phyloP scores from a whole-genome alignment of 2,888 invertebrate species.

The Drosophila paramelanica region DNA sequence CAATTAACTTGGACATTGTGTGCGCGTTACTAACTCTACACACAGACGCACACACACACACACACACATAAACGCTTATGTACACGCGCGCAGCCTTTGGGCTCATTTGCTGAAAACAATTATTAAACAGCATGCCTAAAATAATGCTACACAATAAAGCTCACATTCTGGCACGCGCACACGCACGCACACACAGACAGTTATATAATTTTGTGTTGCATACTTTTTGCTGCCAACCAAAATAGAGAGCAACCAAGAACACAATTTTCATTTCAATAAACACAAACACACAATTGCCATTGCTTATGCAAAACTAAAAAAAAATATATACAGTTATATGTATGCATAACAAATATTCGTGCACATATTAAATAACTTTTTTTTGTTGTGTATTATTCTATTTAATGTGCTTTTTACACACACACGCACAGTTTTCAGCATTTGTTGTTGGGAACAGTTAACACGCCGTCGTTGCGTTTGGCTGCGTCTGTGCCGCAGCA shows the following conservation, averaged over 20 bases:
- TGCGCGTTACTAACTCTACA: conserved; percentile 35
- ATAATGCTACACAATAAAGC: conserved; percentile 56
- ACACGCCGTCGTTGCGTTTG: conserved; percentile 26
- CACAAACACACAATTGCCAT: conserved; percentile 14
- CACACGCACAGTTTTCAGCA: conserved; percentile 40
- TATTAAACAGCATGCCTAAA: conserved; percentile 63
- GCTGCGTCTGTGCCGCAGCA: conserved; percentile 30
- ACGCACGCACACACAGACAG: conserved; percentile 30
- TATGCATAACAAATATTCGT: background rate
- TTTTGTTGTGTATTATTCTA: background rate
- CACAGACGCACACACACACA: conserved; percentile 30
- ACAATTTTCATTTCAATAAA: conserved; percentile 27
- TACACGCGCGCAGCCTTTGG: conserved; percentile 2
- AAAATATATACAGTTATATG: background rate
- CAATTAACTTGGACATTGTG: conserved; percentile 58
- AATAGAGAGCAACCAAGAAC: conserved; percentile 1
- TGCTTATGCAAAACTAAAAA: conserved; percentile 25
- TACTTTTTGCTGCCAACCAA: conserved; percentile 50
- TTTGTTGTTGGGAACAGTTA: conserved; percentile 38
- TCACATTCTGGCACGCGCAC: conserved; percentile 18
- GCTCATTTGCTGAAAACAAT: conserved; percentile 16
- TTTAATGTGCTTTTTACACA: conserved; percentile 1
- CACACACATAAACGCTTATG: conserved; percentile 5
- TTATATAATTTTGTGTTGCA: conserved; percentile 63
- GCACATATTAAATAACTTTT: background rate